Percentiles rank a stretch among this genome's conserved stretches.
phyloP scores from a whole-genome alignment of 2,888 invertebrate species.

The Ophion costatus region DNA sequence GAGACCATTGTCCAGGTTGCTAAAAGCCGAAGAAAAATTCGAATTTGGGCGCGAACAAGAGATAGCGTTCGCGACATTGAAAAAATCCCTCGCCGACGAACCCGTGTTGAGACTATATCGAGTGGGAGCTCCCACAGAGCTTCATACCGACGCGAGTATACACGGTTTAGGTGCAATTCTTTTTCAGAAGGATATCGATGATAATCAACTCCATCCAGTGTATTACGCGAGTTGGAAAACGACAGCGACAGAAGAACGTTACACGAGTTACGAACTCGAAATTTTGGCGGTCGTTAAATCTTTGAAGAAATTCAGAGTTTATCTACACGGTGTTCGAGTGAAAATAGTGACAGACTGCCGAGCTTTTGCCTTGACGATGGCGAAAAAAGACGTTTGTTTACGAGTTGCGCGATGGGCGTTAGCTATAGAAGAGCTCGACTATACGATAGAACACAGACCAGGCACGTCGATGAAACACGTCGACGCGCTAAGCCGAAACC shows the following conservation, averaged over 20 bases:
- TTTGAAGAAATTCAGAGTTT: constrained; percentile 24
- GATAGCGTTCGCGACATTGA: constrained; percentile 50
- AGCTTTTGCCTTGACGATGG: constrained; percentile 27
- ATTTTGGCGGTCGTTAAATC: constrained; percentile 41
- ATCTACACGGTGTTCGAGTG: constrained; percentile 16
- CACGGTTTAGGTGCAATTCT: constrained; percentile 60
- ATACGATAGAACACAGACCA: constrained; percentile 30
- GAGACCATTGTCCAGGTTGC: constrained; percentile 70
- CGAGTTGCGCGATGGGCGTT: constrained; percentile 23
- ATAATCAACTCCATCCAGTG: constrained; percentile 27
- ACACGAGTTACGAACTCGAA: constrained; percentile 59
- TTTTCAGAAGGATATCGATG: constrained; percentile 31
- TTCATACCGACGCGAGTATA: constrained; percentile 33
- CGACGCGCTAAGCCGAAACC: constrained; percentile 57
- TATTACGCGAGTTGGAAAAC: constrained; percentile 48
- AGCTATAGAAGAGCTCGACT: constrained; percentile 11
- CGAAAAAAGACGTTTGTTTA: constrained; percentile 24
- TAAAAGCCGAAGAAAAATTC: constrained; percentile 64
- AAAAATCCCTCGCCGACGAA: constrained; percentile 19
- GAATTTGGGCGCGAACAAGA: constrained; percentile 42
- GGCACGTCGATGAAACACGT: constrained; percentile 39
- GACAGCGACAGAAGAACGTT: background rate
- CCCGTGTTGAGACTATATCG: constrained; percentile 46
- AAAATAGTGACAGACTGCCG: constrained; percentile 36
- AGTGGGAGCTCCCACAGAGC: constrained; percentile 19